phyloP scores from a whole-genome alignment of 1,140 invertebrate genomes.

The Vanessa tameamea region DNA sequence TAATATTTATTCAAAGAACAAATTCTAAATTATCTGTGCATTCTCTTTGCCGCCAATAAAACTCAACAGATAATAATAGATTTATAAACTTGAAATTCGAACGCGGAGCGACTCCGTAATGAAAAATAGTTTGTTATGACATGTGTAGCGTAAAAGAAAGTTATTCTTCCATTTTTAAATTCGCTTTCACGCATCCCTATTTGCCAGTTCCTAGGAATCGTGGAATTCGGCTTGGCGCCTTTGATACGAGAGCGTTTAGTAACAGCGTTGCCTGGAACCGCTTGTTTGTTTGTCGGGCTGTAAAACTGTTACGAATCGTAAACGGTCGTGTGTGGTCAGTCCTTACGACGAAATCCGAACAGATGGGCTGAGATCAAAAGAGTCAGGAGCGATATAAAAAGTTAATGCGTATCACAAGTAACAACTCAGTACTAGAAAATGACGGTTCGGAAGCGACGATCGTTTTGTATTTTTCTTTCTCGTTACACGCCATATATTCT shows the following conservation, averaged over 20 bases:
- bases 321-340: conserved; percentile 78
- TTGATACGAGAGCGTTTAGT: conserved; percentile 68
- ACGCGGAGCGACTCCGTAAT: conserved; percentile 12
- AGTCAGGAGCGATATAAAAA: conserved; percentile 66
- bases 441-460: conserved; percentile 19
- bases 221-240: conserved; percentile 61
- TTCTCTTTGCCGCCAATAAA: not conserved
- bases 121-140: conserved; percentile 36
- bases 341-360: conserved; percentile 76
- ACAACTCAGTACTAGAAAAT: conserved; percentile 62
- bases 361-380: conserved; percentile 77
- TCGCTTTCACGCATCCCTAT: conserved; percentile 31
- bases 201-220: conserved; percentile 53
- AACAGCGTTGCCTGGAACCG: conserved; percentile 70
- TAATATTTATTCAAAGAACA: conserved; percentile 6
- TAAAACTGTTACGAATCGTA: conserved; percentile 76
- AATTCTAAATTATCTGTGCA: not conserved
- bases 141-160: conserved; percentile 29
- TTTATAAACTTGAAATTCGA: conserved; percentile 12
- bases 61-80: not conserved
- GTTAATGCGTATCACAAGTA: conserved; percentile 72
- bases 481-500: conserved; percentile 65
- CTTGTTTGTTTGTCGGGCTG: conserved; percentile 75
- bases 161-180: conserved; percentile 42
- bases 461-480: conserved; percentile 54